Percentiles rank a stretch among this genome's conserved stretches.
phyloP scores from a whole-genome alignment of 2,113 vertebrate species.

The Lichenostomus cassidix region DNA sequence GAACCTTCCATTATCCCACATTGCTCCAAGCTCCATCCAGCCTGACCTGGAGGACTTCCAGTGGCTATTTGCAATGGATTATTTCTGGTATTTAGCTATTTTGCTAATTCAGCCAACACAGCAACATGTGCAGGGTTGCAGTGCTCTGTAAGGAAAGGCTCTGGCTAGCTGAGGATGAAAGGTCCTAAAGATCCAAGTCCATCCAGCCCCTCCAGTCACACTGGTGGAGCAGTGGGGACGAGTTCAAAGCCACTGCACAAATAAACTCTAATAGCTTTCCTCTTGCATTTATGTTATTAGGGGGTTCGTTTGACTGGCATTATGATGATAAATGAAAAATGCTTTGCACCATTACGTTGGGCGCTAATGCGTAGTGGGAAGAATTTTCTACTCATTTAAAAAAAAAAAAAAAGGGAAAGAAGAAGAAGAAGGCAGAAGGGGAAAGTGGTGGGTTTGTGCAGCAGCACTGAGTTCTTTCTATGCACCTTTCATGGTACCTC shows the following conservation, averaged over 20 bases:
- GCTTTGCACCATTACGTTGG: constrained; percentile 75
- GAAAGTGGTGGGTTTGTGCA: background rate
- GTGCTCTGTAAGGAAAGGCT: background rate
- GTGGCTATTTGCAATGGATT: background rate
- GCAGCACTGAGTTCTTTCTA: background rate
- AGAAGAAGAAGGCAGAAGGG: constrained; percentile 1
- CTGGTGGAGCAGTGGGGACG: constrained; percentile 18
- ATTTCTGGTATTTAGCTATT: background rate
- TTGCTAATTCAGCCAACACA: background rate
- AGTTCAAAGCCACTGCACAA: constrained; percentile 64
- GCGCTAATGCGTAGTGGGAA: constrained; percentile 68
- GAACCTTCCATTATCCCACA: background rate
- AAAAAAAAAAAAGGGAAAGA: background rate
- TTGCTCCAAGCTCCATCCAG: background rate
- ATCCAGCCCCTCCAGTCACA: background rate
- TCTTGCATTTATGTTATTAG: constrained; percentile 70
- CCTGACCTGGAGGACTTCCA: background rate
- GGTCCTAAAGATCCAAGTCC: background rate
- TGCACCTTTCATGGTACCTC: background rate
- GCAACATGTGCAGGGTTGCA: background rate
- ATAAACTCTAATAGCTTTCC: constrained; percentile 73
- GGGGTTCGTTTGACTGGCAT: constrained; percentile 72
- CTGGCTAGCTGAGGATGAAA: background rate
- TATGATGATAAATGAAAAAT: constrained; percentile 79
- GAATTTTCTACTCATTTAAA: constrained; percentile 57